Percentiles rank a stretch among this genome's conserved stretches.
Evolutionary conservation across 2,888 invertebrate genomes (phyloP).

Genomic region (Acanthococcus lagerstroemiae): DNA sequence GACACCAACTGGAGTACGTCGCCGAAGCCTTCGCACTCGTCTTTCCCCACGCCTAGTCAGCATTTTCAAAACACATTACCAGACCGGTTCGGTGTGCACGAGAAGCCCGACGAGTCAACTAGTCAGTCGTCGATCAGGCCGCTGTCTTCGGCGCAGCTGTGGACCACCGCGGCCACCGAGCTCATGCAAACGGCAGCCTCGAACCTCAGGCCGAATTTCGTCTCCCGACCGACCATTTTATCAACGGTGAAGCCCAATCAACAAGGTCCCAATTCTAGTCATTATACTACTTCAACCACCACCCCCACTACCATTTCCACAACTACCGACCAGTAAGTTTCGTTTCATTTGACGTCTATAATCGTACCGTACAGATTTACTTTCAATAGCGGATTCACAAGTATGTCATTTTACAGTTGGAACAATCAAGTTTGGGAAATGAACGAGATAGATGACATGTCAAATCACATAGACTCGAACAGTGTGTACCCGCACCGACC

Average conservation of each 20-base stretch:
- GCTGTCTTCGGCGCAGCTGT: slow-evolving; percentile 14
- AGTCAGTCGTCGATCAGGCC: slow-evolving; percentile 25
- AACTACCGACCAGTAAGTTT: slow-evolving; percentile 34
- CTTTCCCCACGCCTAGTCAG: slow-evolving; percentile 34
- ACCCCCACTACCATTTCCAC: slow-evolving; percentile 37
- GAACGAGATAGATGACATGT: slow-evolving; percentile 28
- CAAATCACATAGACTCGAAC: slow-evolving; percentile 28
- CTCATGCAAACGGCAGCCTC: slow-evolving; percentile 34
- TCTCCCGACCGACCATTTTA: slow-evolving; percentile 34
- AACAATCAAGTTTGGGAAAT: slow-evolving; percentile 22
- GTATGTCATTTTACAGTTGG: slow-evolving; percentile 15
- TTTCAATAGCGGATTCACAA: too few species aligned
- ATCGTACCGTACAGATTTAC: too few species aligned
- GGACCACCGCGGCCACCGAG: slow-evolving; percentile 42
- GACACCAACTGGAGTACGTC: slow-evolving; percentile 21
- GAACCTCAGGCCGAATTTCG: slow-evolving; percentile 35
- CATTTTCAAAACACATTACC: slow-evolving; percentile 28
- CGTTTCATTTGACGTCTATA: too few species aligned
- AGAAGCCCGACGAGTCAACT: slow-evolving; percentile 25
- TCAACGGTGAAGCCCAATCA: slow-evolving; percentile 38
- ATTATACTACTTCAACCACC: slow-evolving; percentile 31
- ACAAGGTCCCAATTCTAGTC: slow-evolving; percentile 31
- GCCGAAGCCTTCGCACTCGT: slow-evolving; percentile 35
- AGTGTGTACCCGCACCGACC: slow-evolving; percentile 17
- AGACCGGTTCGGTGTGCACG: slow-evolving; percentile 16